A percentile compares a stretch with the other conserved stretches of the same genome.
These are phyloP conservation scores for Phylloscopus trochiloides DNA, from an alignment of 2,113 vertebrate species.

Conservation along the genomic window DNA sequence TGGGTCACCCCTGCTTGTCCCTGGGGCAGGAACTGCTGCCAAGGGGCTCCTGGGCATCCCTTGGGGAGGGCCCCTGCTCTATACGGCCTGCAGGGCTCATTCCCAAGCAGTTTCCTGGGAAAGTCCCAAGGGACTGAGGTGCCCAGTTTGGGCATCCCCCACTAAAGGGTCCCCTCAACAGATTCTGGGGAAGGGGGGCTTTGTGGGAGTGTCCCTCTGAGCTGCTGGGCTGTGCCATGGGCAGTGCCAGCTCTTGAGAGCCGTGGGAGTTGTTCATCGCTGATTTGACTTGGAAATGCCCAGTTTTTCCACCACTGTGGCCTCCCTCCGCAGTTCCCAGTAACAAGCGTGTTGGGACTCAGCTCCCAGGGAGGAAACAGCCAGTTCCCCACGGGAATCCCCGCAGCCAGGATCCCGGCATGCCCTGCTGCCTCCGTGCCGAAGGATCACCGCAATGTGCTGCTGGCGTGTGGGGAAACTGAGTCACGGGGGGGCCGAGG, in stretches of 20 bases:
- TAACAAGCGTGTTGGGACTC: neutral
- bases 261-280: neutral
- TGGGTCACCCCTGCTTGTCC: slow-evolving; percentile 35
- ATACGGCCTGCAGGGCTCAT: fast-evolving
- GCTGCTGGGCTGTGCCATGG: neutral
- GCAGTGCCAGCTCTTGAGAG: neutral
- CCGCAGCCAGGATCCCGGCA: fast-evolving
- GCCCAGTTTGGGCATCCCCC: neutral
- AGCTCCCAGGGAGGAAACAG: neutral
- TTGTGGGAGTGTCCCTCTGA: fast-evolving
- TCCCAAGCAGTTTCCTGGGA: neutral
- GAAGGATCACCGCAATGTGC: fast-evolving
- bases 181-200: neutral
- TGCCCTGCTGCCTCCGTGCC: fast-evolving
- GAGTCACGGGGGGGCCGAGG: neutral
- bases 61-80: fast-evolving
- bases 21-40: neutral
- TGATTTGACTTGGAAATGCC: slow-evolving; percentile 22
- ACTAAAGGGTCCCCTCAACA: fast-evolving
- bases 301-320: fast-evolving
- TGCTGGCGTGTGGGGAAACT: neutral
- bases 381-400: neutral
- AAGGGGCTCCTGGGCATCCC: neutral
- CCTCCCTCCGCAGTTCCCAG: neutral
- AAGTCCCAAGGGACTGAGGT: neutral